phyloP scores from a whole-genome alignment of 2,888 invertebrate species.

The Pantelozetes paolii region DNA sequence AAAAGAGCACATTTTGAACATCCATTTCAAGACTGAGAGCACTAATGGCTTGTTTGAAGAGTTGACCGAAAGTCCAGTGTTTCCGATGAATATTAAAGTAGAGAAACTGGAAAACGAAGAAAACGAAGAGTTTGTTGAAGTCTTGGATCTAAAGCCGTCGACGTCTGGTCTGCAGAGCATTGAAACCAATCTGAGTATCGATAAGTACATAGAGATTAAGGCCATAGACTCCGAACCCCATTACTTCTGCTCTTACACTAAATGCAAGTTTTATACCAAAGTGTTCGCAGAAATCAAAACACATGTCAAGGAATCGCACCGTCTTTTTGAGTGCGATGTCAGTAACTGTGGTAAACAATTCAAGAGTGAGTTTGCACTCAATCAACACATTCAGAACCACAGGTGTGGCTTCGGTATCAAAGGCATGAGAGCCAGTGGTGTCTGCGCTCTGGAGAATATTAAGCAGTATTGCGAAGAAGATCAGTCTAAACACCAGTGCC shows the following conservation, averaged over 20 bases:
- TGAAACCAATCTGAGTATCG: not conserved
- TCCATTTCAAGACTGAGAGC: not conserved
- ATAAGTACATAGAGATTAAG: conserved; percentile 1
- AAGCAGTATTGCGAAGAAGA: not conserved
- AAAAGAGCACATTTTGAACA: not conserved
- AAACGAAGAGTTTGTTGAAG: not conserved
- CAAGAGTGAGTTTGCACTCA: not conserved
- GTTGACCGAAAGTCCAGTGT: not conserved
- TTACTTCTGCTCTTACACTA: not conserved
- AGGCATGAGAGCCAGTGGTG: not conserved
- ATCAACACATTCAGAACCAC: not conserved
- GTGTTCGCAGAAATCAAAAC: not conserved
- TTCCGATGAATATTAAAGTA: not conserved
- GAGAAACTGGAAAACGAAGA: not conserved
- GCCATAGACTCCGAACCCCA: not conserved
- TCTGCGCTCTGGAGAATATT: conserved; percentile 7
- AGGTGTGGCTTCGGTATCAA: conserved; percentile 22
- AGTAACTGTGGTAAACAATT: conserved; percentile 1
- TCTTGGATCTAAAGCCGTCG: not conserved
- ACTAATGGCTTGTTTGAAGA: not conserved
- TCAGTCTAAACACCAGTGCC: not conserved
- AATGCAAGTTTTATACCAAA: conserved; percentile 20
- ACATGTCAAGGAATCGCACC: conserved; percentile 15
- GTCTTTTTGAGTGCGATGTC: not conserved
- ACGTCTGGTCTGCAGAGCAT: not conserved